These are phyloP conservation scores for Sylvilagus bachmani DNA, from an alignment of 2,113 vertebrate species.

Conservation along the genomic window DNA sequence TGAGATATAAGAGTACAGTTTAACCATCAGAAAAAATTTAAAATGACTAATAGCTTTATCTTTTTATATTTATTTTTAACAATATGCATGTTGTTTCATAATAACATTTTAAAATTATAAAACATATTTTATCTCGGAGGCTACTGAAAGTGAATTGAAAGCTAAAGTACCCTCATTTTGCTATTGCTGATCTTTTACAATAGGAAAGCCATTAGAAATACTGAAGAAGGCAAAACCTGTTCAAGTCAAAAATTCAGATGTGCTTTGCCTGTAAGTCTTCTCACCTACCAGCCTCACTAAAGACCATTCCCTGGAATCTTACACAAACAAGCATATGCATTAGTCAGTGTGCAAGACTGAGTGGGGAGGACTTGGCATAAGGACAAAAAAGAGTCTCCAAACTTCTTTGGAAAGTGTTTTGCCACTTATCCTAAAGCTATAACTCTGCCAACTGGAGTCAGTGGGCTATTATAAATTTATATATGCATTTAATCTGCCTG, in stretches of 20 bases:
- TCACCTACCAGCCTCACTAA: not conserved
- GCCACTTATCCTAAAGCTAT: slow-evolving; percentile 83
- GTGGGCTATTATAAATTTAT: slow-evolving; percentile 85
- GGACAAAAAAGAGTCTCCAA: slow-evolving; percentile 80
- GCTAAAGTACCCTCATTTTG: not conserved
- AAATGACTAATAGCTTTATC: not conserved
- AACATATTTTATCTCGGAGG: not conserved
- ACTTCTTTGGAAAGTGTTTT: slow-evolving; percentile 82
- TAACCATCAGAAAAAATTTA: not conserved
- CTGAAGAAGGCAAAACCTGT: not conserved
- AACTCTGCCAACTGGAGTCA: slow-evolving; percentile 83
- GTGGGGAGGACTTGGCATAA: slow-evolving; percentile 74
- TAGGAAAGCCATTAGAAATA: not conserved
- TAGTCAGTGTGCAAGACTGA: slow-evolving; percentile 69
- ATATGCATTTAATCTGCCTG: slow-evolving; percentile 84
- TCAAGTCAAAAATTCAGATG: not conserved
- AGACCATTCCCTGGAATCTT: slow-evolving; percentile 51
- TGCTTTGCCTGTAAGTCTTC: not conserved
- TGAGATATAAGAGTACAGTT: not conserved
- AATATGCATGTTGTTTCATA: not conserved
- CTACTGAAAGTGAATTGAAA: slow-evolving; percentile 33
- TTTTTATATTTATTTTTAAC: not conserved
- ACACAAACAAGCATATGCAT: slow-evolving; percentile 74
- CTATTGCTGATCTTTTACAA: not conserved
- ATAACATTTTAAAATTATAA: slow-evolving; percentile 37